Conservation (phyloP, 2,797 vertebrate genomes). For the Enteromius anoplus region DNA sequence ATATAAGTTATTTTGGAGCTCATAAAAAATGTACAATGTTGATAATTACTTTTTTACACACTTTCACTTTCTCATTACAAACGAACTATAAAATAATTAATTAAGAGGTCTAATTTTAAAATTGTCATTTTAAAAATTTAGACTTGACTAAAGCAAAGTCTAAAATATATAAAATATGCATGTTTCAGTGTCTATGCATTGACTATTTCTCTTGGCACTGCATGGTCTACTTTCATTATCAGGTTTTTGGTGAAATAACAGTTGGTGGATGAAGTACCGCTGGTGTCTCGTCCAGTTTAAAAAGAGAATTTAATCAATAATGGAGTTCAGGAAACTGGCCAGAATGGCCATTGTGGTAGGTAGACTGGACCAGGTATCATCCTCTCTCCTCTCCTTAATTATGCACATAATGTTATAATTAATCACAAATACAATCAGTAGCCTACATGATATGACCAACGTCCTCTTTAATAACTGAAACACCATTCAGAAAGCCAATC, state of each 20-base stretch:
- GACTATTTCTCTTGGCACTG: not conserved
- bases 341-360: not conserved
- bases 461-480: constrained; percentile 7
- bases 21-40: not conserved
- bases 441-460: not conserved
- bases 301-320: not conserved
- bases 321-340: not conserved
- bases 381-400: not conserved
- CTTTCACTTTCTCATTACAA: not conserved
- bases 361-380: not conserved
- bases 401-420: constrained; percentile 6
- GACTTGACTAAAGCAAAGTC: not conserved
- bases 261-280: not conserved
- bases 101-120: not conserved
- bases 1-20: not conserved
- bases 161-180: not conserved
- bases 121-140: not conserved
- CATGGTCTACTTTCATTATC: not conserved
- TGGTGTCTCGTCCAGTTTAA: not conserved
- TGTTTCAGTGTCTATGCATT: not conserved
- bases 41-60: too few species aligned
- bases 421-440: constrained; percentile 8
- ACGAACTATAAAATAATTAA: not conserved
- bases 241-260: not conserved
- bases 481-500: not conserved